Evolutionary conservation across 2,888 invertebrate species (phyloP), one percentile per base, ranked within the genome.

Genomic region (Acleris emargana): DNA sequence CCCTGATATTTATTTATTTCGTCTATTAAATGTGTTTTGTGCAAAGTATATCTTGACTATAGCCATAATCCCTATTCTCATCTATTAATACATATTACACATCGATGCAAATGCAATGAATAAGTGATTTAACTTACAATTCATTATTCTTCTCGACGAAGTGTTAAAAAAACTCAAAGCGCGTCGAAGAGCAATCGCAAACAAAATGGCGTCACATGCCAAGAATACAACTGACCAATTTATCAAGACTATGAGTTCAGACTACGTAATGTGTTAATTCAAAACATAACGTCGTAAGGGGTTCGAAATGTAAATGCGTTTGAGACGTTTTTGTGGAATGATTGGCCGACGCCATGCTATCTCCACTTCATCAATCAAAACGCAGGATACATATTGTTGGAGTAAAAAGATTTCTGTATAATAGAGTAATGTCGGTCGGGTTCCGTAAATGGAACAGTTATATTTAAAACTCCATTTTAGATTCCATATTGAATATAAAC

Each of bases 361-460:
- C 89, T 86, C 82, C 78, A 72, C 73, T 74, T 81, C 84, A 89
- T 89, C 85, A 87, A 90, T 91, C 90, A 90, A 86, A 85, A 81
- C 84, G 84, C 89, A 89, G 89, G 91, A 89, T 89, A 89, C 86
- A 87, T 86, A 84, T 80, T 83, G 80, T 81, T 77, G 77, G 78
- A 79, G 79, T 73, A 72, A 75, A 76, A 74, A 76, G 75, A 73
- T 77, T 77, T 81, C 79, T 77, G 78, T 79, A 75, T 80, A 52
- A 45, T 47, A 7, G 57, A 47, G 16, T 57, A 57, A 52, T n/a
- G 20, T 11, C 51, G 0, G n/a, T 16, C 52, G 61, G 66, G 61
- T 66, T 52, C 57, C 51, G 47, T 38, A 7, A 45, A 45, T 6
- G 13, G 13, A 38, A 38, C 38, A 13, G 38, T 38, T 13, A 13